Evolutionary conservation across 2,888 invertebrate genomes (phyloP).

Genomic region (Gastracanthus pulcherrimus): DNA sequence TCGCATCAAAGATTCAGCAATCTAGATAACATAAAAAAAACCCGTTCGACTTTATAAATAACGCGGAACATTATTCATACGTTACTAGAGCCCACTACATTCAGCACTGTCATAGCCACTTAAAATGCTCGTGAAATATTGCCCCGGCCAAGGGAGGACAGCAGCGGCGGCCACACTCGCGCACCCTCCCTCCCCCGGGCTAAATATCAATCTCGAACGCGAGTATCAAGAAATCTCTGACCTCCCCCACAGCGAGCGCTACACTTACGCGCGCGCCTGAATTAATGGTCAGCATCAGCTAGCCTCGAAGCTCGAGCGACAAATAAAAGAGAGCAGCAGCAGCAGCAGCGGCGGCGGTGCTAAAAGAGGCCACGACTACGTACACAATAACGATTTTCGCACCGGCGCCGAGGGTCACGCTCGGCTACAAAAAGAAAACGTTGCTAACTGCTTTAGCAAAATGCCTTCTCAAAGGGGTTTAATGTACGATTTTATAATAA

Average conservation of each 20-base stretch:
- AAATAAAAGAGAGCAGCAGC: slow-evolving; percentile 24
- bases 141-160: not conserved
- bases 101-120: not conserved
- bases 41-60: not conserved
- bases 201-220: slow-evolving; percentile 43
- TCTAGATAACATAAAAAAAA: too few relatives aligned
- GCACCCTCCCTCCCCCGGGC: not conserved
- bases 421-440: not conserved
- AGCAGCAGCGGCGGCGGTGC: not conserved
- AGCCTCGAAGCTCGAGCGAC: slow-evolving; percentile 4
- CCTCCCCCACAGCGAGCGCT: not conserved
- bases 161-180: not conserved
- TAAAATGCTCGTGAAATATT: slow-evolving; percentile 2
- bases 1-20: not conserved
- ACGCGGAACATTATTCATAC: not conserved
- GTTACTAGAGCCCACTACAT: not conserved
- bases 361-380: slow-evolving; percentile 22
- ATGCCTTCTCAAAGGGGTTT: too few relatives aligned
- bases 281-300: slow-evolving; percentile 40
- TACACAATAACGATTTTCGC: slow-evolving; percentile 42
- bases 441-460: too few relatives aligned
- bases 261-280: slow-evolving; percentile 1
- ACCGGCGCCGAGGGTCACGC: not conserved
- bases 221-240: slow-evolving; percentile 40
- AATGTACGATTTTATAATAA: too few relatives aligned